Evolutionary conservation across 1,140 invertebrate species (phyloP).

Genomic region (Temnothorax longispinosus): DNA sequence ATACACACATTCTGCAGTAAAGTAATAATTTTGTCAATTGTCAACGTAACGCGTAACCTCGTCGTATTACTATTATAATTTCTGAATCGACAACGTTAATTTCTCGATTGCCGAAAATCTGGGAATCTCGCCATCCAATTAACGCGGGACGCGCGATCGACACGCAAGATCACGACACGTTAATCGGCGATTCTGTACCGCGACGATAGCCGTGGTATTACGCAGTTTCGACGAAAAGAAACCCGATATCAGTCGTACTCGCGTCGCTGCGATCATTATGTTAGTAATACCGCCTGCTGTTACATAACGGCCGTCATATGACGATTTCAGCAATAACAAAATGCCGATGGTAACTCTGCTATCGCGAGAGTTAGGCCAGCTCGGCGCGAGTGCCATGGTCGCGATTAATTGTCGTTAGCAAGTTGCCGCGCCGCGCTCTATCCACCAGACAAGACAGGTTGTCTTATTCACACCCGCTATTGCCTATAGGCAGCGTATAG

Average conservation of each 20-base stretch:
- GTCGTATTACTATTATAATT: neutral
- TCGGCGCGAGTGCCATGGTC: neutral
- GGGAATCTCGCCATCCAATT: neutral
- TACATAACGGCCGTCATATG: conserved; percentile 4
- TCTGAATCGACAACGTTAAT: neutral
- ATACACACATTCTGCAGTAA: neutral
- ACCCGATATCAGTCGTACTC: neutral
- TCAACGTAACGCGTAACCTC: neutral
- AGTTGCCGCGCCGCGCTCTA: neutral
- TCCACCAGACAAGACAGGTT: neutral
- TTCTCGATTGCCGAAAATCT: neutral
- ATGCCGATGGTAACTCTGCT: neutral
- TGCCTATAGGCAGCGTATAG: too few species aligned
- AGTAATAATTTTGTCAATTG: neutral
- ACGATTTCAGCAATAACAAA: conserved; percentile 28
- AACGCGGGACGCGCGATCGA: neutral
- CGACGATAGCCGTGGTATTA: neutral
- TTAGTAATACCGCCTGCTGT: neutral
- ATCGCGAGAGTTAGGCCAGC: neutral
- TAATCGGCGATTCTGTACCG: neutral
- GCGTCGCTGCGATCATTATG: neutral
- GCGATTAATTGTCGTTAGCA: conserved; percentile 10
- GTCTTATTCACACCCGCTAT: neutral
- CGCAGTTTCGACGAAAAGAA: neutral
- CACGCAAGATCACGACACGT: neutral